Base-by-base conservation (phyloP, 2,888 invertebrate species). In the Agriopis aurantiaria region DNA sequence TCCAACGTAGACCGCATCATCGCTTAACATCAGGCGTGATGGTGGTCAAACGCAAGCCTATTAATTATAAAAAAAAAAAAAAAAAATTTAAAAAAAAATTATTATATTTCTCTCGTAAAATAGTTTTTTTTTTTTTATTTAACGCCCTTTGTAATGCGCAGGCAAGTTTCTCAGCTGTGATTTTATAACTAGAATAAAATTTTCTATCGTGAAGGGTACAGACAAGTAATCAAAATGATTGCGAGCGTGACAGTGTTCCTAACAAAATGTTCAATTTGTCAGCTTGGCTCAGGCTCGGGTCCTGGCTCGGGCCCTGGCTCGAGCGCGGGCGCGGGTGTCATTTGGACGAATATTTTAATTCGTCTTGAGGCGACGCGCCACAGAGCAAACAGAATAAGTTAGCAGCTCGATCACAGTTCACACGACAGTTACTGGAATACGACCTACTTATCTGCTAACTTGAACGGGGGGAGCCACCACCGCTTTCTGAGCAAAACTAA, bases 341-440 rank as follows among this genome's bases (percentile, higher is more conserved):
- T 68, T 73, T 52, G 48, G 69, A 67, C 61, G 63, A 52, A 68
- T 71, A 75, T 71, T 76, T 73, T 73, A 72, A 75, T 75, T 73
- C 66, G 57, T 76, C 72, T 72, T 68, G 66, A 69, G 56, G 66
- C 62, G 58, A 40, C 62, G 60, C 58, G 64, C 14, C 71, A 72
- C 68, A 71, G 71, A 33, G 49, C 40, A 55, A 33, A 45, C 45
- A 55, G 46, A 57, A 60, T 51, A 41, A 8, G 56, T 14, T 56
- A 60, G 8, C n/a, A 49, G 7, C 56, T 23, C 33, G n/a, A 33
- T n/a, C 53, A 11, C 52, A 52, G 23, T 8, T 55, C 12, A 55
- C 40, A 33, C n/a, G 7, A n/a, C 40, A 55, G 23, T 23, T 11
- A 52, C 40, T 5, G 3, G 33, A 6, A 2, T 9, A n/a, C 41